phyloP scores from a whole-genome alignment of 2,113 vertebrate species.

The Daboia siamensis region DNA sequence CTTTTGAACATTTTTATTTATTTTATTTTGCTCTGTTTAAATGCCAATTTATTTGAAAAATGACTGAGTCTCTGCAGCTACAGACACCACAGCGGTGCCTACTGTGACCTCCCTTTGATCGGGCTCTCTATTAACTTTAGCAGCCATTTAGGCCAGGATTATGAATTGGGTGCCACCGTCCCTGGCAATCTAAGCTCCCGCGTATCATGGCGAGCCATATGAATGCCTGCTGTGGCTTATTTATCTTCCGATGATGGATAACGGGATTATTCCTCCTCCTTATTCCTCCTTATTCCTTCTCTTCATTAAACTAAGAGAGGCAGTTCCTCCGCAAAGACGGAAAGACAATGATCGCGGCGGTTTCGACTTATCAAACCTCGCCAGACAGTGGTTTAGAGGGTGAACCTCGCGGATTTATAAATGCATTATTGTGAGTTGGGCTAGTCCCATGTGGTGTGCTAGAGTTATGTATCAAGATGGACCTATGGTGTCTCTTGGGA shows the following conservation, averaged over 20 bases:
- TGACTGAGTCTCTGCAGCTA: not conserved
- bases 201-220: conserved; percentile 51
- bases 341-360: conserved; percentile 40
- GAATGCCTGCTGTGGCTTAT: conserved; percentile 27
- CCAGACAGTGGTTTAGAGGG: conserved; percentile 40
- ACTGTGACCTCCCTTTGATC: not conserved
- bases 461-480: conserved; percentile 59
- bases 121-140: conserved; percentile 1
- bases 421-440: conserved; percentile 44
- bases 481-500: conserved; percentile 47
- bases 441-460: conserved; percentile 41
- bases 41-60: not conserved
- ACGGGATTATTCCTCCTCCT: conserved; percentile 54
- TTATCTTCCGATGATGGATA: conserved; percentile 60
- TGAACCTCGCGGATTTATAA: conserved; percentile 34
- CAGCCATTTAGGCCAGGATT: not conserved
- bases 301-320: no score
- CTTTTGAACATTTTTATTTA: not conserved
- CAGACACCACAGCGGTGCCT: not conserved
- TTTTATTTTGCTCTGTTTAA: not conserved
- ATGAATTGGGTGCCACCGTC: not conserved
- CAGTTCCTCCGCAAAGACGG: conserved; percentile 41
- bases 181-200: conserved; percentile 32
- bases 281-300: no score
- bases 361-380: conserved; percentile 42